Evolutionary conservation across 2,797 vertebrate genomes (phyloP), one percentile per base, ranked within the genome.

Genomic region (Peromyscus aztecus): DNA sequence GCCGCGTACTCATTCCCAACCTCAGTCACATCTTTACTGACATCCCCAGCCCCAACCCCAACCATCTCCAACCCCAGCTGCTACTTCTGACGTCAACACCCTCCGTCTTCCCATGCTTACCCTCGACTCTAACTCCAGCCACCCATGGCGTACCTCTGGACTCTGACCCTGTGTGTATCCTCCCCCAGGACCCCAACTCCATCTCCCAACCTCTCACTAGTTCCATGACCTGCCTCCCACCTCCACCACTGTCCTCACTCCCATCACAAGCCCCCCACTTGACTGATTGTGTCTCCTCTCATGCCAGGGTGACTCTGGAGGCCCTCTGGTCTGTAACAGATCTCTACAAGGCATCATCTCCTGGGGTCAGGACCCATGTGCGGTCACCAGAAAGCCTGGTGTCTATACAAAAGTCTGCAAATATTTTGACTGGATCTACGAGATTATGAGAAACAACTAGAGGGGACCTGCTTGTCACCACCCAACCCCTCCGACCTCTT

Each of bases 291-390:
- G 73, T 37, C 61, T 71, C 0, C 43, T 6, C 69, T 40, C 55
- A 3, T 67, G 27, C 81, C 69, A 98, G 98, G 98, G 98, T 0
- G 98, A 98, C 86, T 98, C 98, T 0, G 98, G 98, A 24, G 98
- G 98, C 34, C 98, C 98, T 2, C 95, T 98, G 89, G 95, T 98
- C 73, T 98, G 98, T 91, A 82, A 97, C 0, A 40, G 94, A 11
- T 96, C 81, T 85, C 97, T 98, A 43, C 98, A 98, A 73, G 98
- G 98, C 27, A 98, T 98, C 73, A 98, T 98, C 34, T 98, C 98
- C 27, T 98, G 98, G 98, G 98, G 98, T 11, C 97, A 98, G 94
- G 97, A 98, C 57, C 98, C 98, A 0, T 98, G 98, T 3, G 98
- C 97, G 0, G 67, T 98, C 27, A 97, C 89, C 76, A 93, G 19